Percentiles rank a stretch among this genome's conserved stretches.
These are phyloP conservation scores for Neoscelio sp. DNA, from an alignment of 2,888 invertebrate species.

Conservation along the genomic window DNA sequence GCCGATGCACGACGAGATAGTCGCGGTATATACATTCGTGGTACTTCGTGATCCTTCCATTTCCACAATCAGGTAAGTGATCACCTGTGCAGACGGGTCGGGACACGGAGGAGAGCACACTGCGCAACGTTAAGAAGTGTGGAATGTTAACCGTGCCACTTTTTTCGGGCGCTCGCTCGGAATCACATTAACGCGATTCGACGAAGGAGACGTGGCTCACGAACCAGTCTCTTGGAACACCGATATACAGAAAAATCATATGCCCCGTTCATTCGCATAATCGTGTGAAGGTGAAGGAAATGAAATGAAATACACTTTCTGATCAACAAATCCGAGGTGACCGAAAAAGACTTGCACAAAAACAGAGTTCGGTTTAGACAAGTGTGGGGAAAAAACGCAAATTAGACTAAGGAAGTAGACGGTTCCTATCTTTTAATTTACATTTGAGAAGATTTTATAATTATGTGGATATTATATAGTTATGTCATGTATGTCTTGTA, in stretches of 20 bases:
- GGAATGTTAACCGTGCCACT: conserved; percentile 69
- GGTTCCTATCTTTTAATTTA: no score
- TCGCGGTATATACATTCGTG: conserved; percentile 51
- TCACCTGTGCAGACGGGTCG: conserved; percentile 63
- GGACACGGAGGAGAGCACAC: conserved; percentile 58
- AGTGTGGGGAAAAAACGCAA: no score
- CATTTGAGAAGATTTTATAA: no score
- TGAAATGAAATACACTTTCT: conserved; percentile 9
- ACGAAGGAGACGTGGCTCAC: conserved; percentile 64
- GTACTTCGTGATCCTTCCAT: conserved; percentile 67
- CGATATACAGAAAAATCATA: conserved; percentile 62
- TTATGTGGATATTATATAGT: no score
- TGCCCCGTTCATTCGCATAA: conserved; percentile 64
- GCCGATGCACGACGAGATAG: conserved; percentile 64
- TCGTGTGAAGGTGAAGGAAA: conserved; percentile 58
- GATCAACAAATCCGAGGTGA: not conserved
- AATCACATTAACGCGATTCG: conserved; percentile 68
- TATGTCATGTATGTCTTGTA: no score
- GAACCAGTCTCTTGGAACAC: conserved; percentile 63
- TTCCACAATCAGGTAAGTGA: conserved; percentile 69
- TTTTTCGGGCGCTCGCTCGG: conserved; percentile 67
- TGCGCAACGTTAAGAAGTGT: conserved; percentile 64
- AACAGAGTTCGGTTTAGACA: conserved; percentile 3
- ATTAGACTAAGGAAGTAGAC: no score
- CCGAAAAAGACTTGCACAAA: conserved; percentile 1